Base-by-base conservation (phyloP, 2,113 vertebrate species). In the Numida meleagris region DNA sequence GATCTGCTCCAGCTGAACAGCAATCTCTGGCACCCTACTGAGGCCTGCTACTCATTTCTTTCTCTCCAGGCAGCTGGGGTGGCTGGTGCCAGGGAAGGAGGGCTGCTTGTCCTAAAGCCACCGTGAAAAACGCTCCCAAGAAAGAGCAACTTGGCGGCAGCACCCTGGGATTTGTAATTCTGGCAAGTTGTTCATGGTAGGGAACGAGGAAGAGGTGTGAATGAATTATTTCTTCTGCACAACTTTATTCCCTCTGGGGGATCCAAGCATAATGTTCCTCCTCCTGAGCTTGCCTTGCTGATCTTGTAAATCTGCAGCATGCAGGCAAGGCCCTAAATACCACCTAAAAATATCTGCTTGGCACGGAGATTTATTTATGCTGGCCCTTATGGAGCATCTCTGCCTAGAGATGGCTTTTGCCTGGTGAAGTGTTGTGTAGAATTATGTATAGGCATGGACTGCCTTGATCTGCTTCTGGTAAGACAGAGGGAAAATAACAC, bases 131-230 rank as follows among this genome's bases (percentile, higher is more conserved):
- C 11, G 3, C 10, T 86, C 91, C 80, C 45, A 86, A 61, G 93
- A 70, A 86, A 53, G 80, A 92, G 59, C 55, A 93, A 34, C 51
- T 84, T 81, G 93, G 91, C 81, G 62, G 77, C 61, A 84, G 61
- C 34, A 86, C 38, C 38, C 83, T 77, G 70, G 84, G 58, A 82
- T 84, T 59, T 90, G 93, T 4, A 14, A 20, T 65, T 96, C 90
- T 87, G 94, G 76, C 72, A 90, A 61, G 76, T 45, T 61, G 10
- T 77, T 91, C 74, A 3, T 2, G 4, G 18, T 34, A 17, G 76
- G 61, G 65, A 90, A 33, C 7, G 15, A 42, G 76, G 38, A 93
- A 81, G 75, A 53, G 61, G 42, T 71, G 79, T 14, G 53, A 80
- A 73, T 66, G 50, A 70, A 91, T 94, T 87, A 76, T 31, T 91